These are phyloP conservation scores for Masticophis lateralis DNA, from an alignment of 2,797 vertebrate genomes.

Conservation along the genomic window DNA sequence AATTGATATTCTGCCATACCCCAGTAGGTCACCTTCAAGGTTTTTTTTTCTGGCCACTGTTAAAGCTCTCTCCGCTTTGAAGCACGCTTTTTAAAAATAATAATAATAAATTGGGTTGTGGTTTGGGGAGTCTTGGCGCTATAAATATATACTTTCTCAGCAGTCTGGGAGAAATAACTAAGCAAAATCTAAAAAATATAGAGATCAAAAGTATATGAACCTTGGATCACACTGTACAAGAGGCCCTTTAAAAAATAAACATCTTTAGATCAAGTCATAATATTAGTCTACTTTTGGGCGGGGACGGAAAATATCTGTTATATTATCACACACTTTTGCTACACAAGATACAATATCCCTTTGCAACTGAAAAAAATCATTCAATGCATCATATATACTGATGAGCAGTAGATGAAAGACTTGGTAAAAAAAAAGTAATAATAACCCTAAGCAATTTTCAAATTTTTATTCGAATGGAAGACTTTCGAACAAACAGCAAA, in stretches of 20 bases:
- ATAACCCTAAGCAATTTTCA: not conserved
- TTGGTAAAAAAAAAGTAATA: not conserved
- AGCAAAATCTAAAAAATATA: not conserved
- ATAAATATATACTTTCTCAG: conserved; percentile 25
- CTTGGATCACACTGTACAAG: not conserved
- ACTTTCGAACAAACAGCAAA: not conserved
- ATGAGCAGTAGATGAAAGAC: not conserved
- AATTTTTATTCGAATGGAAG: not conserved
- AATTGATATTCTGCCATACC: not conserved
- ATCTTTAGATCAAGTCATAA: conserved; percentile 4
- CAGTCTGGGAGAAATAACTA: not conserved
- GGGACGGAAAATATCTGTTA: not conserved
- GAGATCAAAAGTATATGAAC: conserved; percentile 14
- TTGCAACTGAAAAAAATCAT: not conserved
- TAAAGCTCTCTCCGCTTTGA: not conserved
- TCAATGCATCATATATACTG: not conserved
- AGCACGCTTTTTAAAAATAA: not conserved
- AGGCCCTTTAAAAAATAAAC: not conserved
- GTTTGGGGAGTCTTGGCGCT: not conserved
- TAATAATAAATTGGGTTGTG: not conserved
- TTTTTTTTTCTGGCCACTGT: not conserved
- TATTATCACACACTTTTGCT: not conserved
- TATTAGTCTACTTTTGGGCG: not conserved
- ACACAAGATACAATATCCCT: not conserved
- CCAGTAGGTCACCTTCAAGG: not conserved